Percentiles rank a stretch among this genome's conserved stretches.
Evolutionary conservation across 2,888 invertebrate species (phyloP).

Genomic region (Polydesmus complanatus): DNA sequence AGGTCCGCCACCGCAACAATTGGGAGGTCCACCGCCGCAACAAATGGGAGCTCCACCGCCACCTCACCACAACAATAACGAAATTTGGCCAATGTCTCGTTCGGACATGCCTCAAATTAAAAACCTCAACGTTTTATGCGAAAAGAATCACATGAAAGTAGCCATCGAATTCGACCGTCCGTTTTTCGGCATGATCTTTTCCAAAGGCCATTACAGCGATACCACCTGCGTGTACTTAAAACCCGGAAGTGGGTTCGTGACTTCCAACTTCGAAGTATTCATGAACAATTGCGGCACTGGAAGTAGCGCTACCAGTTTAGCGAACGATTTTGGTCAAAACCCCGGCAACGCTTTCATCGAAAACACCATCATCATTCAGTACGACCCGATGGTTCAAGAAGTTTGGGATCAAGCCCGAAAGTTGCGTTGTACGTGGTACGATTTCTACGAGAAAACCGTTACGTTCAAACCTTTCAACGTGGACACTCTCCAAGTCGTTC

Average conservation of each 20-base stretch:
- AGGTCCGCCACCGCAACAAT: background rate
- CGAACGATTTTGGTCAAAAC: conserved; percentile 12
- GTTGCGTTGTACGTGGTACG: conserved; percentile 87
- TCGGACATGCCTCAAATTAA: conserved; percentile 88
- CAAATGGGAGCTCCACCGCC: conserved; percentile 12
- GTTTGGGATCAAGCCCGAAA: conserved; percentile 88
- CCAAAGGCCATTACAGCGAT: conserved; percentile 81
- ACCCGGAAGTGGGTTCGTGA: conserved; percentile 76
- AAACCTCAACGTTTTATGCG: conserved; percentile 69
- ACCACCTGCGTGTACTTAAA: conserved; percentile 81
- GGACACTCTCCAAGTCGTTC: conserved; percentile 86
- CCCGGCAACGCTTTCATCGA: conserved; percentile 55
- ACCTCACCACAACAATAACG: conserved; percentile 16
- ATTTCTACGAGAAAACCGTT: conserved; percentile 87
- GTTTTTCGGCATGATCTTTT: conserved; percentile 91
- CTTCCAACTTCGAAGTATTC: conserved; percentile 86
- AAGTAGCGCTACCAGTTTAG: conserved; percentile 50
- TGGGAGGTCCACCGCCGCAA: background rate
- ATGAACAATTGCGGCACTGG: conserved; percentile 87
- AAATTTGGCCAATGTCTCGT: conserved; percentile 58
- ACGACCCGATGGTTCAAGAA: conserved; percentile 66
- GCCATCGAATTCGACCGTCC: conserved; percentile 90
- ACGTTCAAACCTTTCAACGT: conserved; percentile 84
- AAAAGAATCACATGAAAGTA: conserved; percentile 88
- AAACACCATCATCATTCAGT: conserved; percentile 79